A percentile compares a stretch with the other conserved stretches of the same genome.
Evolutionary conservation across 2,797 vertebrate genomes (phyloP).

Genomic region (Falco cherrug): DNA sequence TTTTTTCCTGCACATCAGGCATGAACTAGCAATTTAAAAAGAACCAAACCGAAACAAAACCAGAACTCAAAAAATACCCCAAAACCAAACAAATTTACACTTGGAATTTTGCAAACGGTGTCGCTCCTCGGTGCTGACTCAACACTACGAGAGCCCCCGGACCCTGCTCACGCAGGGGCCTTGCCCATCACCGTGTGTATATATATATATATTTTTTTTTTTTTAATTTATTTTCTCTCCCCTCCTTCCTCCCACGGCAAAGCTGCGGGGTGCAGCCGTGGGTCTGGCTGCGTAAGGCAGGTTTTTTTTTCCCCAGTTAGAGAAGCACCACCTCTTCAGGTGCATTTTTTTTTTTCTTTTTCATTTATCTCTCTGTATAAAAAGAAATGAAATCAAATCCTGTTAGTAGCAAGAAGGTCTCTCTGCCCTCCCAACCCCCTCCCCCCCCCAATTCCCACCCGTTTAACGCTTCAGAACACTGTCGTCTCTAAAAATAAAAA

Average conservation of each 20-base stretch:
- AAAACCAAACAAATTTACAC: neutral
- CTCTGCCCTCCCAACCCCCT: neutral
- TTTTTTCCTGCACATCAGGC: conserved; percentile 31
- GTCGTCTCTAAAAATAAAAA: neutral
- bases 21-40: conserved; percentile 26
- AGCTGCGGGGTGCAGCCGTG: neutral
- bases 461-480: neutral
- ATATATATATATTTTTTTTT: too few relatives aligned
- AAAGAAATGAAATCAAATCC: neutral
- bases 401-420: neutral
- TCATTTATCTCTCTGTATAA: conserved; percentile 23
- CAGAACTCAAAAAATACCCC: neutral
- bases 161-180: neutral
- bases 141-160: neutral
- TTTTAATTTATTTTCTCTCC: neutral
- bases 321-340: neutral
- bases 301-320: neutral
- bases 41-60: neutral
- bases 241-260: neutral
- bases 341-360: neutral
- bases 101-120: conserved; percentile 27
- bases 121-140: neutral
- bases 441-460: neutral
- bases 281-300: conserved; percentile 42
- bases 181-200: neutral